Base-by-base conservation (phyloP, 2,113 vertebrate species). In the Protobothrops flavoviridis region DNA sequence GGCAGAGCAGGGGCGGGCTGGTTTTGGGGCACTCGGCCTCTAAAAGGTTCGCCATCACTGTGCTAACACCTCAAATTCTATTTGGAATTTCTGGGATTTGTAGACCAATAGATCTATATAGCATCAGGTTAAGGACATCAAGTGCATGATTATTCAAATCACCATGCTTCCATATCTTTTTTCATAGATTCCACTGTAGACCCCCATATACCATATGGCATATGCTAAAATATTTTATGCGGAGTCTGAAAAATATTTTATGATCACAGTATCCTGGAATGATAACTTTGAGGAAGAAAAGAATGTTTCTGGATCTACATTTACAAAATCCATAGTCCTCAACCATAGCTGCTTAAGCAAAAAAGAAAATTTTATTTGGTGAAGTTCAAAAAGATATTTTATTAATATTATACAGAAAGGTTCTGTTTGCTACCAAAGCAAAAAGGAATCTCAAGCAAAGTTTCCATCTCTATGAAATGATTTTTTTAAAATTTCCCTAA, bases 331-430 rank as follows among this genome's bases (percentile, higher is more conserved):
- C 45, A 69, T 23, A 52, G 5, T 10, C 10, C 21, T 87, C 29
- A 21, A 56, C 5, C 12, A 33, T 9, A n/a, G 29, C 20, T 85
- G 43, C 48, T 48, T 48, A 26, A 85, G 59, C 29, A 50, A 56
- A 89, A 89, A 69, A 69, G 5, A n/a, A 91, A 43, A 57, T 21
- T 5, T 88, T 90, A 74, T 74, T 74, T 45, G 15, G 52, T 87
- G 24, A 11, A 52, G 91, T 92, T 89, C 64, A 69, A 69, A 24
- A 94, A 81, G 91, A 88, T 8, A 13, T 3, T 97, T 97, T 97
- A 97, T 97, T 97, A 95, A 95, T 93, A 7, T 94, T 88, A 33
- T 85, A 95, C 91, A 97, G 96, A 95, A 88, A 96, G 87, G 96
- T 94, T 93, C 55, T 94, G 93, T 43, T 93, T 92, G 45, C 94